Conservation (phyloP, 2,888 invertebrate genomes). For the Ichneumoninae sp. region DNA sequence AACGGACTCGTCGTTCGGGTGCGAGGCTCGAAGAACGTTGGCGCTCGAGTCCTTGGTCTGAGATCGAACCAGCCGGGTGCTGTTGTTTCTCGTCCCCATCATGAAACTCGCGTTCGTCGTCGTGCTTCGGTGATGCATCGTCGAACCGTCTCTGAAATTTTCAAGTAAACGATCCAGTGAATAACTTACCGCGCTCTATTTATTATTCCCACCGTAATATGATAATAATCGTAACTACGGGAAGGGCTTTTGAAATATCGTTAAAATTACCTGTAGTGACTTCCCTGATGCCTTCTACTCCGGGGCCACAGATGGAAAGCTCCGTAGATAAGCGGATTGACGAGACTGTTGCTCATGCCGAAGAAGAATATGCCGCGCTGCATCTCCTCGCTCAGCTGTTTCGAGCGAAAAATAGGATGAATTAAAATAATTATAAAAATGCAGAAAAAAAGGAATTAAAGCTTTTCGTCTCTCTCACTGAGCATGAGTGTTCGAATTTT, state of each 20-base stretch:
- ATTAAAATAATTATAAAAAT: neutral
- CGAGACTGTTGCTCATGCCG: constrained; percentile 93
- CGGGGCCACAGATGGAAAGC: constrained; percentile 94
- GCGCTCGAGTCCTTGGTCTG: constrained; percentile 55
- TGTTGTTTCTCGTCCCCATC: constrained; percentile 55
- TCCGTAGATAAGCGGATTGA: constrained; percentile 94
- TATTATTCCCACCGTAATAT: neutral
- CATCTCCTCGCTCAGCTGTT: constrained; percentile 89
- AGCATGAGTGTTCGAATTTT: neutral
- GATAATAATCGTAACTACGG: too few species aligned
- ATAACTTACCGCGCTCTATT: neutral
- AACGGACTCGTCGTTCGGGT: constrained; percentile 54
- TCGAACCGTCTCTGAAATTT: constrained; percentile 76
- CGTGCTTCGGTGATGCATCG: constrained; percentile 75
- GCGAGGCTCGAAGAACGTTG: constrained; percentile 46
- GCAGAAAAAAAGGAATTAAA: neutral
- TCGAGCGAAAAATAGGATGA: neutral
- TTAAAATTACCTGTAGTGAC: constrained; percentile 76
- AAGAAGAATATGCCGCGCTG: constrained; percentile 92
- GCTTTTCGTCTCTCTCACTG: neutral
- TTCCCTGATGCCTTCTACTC: constrained; percentile 77
- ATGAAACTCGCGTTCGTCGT: constrained; percentile 72
- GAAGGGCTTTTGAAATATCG: neutral
- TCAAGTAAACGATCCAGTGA: neutral
- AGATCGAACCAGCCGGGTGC: constrained; percentile 55